Base-by-base conservation (phyloP, 2,113 vertebrate species). In the Apistogramma diplotaenia region DNA sequence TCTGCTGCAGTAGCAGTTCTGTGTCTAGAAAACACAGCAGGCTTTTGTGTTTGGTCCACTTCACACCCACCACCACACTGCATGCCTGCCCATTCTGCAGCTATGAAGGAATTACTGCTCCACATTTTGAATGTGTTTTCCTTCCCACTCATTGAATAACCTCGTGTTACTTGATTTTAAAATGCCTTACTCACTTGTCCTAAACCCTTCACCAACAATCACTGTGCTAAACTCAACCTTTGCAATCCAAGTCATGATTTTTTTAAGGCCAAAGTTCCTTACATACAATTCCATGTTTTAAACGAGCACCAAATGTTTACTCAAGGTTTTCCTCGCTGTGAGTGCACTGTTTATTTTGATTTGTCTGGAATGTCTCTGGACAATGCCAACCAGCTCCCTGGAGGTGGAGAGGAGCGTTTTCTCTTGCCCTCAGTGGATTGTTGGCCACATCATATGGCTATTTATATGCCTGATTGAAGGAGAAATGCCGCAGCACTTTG, bases 281-380 rank as follows among this genome's bases (percentile, higher is more conserved):
- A 59, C 53, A 55, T 70, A 57, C 62, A 46, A 83, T 83, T 83
- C 83, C 83, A 59, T 74, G 72, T 84, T 89, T 71, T 56, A 91
- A 95, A 94, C 91, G 87, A 91, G 92, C 93, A 94, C 92, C 94
- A 94, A 94, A 95, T 95, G 95, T 96, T 95, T 94, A 88, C 89
- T 60, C 86, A 89, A 94, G 93, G 89, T 89, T 94, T 92, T 93
- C 86, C 91, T 89, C 82, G n/a, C 87, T 74, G 82, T 51, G 74
- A 91, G 87, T 82, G 77, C 40, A 19, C 84, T 81, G 93, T 93
- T 95, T 95, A 88, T 94, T 94, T 94, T 86, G 91, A 91, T 79
- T 85, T 85, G 76, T 57, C 79, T 91, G 91, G 93, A 95, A 94
- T 93, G 87, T 92, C 86, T 94, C 81, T 75, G 73, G 89, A 85